Percentiles rank a stretch among this genome's conserved stretches.
These are phyloP conservation scores for Odobenus rosmarus DNA, from an alignment of 2,113 vertebrate species.

Conservation along the genomic window DNA sequence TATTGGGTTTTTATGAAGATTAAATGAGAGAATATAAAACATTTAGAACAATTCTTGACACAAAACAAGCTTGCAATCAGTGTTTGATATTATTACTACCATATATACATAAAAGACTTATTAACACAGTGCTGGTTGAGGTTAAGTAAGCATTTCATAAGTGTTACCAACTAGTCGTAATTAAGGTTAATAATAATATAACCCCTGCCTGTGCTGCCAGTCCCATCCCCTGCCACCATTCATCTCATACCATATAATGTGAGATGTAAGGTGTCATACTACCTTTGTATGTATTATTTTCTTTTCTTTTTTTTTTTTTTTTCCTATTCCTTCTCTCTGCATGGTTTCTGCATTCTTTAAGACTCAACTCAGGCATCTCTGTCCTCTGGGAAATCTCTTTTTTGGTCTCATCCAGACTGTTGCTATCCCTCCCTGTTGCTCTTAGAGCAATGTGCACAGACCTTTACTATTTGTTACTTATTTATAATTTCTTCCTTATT, in stretches of 20 bases:
- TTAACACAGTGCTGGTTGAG: not conserved
- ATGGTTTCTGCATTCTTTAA: not conserved
- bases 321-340: not conserved
- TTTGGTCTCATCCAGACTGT: not conserved
- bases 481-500: not conserved
- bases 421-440: not conserved
- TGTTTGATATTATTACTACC: not conserved
- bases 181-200: not conserved
- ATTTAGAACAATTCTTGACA: not conserved
- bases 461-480: not conserved
- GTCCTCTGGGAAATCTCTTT: not conserved
- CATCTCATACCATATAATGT: not conserved
- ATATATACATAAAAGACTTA: not conserved
- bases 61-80: not conserved
- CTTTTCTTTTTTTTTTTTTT: not conserved
- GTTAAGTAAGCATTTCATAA: not conserved
- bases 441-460: not conserved
- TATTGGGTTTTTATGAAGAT: not conserved
- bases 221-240: not conserved
- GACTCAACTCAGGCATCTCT: not conserved
- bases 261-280: not conserved
- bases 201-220: not conserved
- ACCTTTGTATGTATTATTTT: not conserved
- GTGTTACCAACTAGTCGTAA: not conserved
- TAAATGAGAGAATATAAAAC: slow-evolving; percentile 18